Percentiles rank a stretch among this genome's conserved stretches.
Conservation (phyloP, 2,888 invertebrate genomes). For the Orthonevra nobilis region DNA sequence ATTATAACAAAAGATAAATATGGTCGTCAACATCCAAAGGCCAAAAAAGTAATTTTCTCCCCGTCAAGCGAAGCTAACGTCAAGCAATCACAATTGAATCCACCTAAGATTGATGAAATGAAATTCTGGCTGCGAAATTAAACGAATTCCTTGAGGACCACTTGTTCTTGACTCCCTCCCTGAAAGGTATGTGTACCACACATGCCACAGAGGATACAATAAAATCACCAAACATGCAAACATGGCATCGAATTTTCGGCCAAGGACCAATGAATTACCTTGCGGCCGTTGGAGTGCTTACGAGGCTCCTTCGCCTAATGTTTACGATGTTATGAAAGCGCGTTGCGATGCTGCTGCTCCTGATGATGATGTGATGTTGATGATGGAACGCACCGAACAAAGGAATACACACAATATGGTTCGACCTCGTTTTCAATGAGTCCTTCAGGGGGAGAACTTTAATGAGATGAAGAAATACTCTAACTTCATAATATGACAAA, state of each 20-base stretch:
- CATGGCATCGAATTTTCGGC: neutral
- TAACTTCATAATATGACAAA: neutral
- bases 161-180: slow-evolving; percentile 30
- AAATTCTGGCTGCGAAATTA: slow-evolving; percentile 52
- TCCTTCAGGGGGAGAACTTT: slow-evolving; percentile 19
- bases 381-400: slow-evolving; percentile 9
- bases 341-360: slow-evolving; percentile 7
- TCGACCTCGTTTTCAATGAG: no score
- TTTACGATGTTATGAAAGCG: slow-evolving; percentile 60
- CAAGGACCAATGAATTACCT: slow-evolving; percentile 39
- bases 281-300: slow-evolving; percentile 32
- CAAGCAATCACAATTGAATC: slow-evolving; percentile 64
- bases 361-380: slow-evolving; percentile 42
- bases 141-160: slow-evolving; percentile 62
- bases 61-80: slow-evolving; percentile 20
- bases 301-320: slow-evolving; percentile 26
- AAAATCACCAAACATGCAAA: neutral
- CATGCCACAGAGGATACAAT: slow-evolving; percentile 18
- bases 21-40: slow-evolving; percentile 39
- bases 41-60: slow-evolving; percentile 59
- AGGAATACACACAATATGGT: no score
- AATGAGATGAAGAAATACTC: neutral
- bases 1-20: slow-evolving; percentile 15
- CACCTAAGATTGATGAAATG: slow-evolving; percentile 58
- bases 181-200: slow-evolving; percentile 45